Evolutionary conservation across 2,888 invertebrate genomes (phyloP).

Genomic region (Pocota personata): DNA sequence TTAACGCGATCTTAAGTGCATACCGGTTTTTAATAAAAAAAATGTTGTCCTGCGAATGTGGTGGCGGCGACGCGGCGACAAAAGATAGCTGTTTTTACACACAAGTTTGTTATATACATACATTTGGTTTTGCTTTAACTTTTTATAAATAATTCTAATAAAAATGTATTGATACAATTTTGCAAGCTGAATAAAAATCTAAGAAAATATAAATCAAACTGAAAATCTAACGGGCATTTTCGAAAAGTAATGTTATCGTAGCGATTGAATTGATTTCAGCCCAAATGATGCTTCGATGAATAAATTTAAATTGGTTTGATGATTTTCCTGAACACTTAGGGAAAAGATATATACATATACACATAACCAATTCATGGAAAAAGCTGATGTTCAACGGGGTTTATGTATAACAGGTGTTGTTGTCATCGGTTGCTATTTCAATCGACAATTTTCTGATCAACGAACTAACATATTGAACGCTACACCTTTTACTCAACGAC

Average conservation of each 20-base stretch:
- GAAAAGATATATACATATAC: no score
- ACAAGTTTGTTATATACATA: slow-evolving; percentile 1
- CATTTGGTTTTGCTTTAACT: neutral
- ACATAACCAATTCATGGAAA: no score
- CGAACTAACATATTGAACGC: no score
- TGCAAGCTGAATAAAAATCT: neutral
- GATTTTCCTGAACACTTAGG: no score
- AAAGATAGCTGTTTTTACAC: neutral
- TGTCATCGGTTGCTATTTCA: no score
- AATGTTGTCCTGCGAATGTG: slow-evolving; percentile 35
- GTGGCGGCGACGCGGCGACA: slow-evolving; percentile 62
- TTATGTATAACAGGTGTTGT: no score
- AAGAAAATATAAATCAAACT: neutral
- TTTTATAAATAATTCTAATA: neutral
- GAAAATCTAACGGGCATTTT: neutral
- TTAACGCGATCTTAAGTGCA: neutral
- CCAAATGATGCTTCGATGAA: no score
- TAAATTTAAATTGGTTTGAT: no score
- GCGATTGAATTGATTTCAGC: no score
- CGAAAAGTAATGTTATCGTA: neutral
- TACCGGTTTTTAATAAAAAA: neutral
- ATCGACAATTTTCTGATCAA: no score
- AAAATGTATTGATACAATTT: neutral
- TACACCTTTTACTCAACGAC: no score
- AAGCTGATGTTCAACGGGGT: no score